Base-by-base conservation (phyloP, 2,888 invertebrate genomes). In the Nomada goodeniana region DNA sequence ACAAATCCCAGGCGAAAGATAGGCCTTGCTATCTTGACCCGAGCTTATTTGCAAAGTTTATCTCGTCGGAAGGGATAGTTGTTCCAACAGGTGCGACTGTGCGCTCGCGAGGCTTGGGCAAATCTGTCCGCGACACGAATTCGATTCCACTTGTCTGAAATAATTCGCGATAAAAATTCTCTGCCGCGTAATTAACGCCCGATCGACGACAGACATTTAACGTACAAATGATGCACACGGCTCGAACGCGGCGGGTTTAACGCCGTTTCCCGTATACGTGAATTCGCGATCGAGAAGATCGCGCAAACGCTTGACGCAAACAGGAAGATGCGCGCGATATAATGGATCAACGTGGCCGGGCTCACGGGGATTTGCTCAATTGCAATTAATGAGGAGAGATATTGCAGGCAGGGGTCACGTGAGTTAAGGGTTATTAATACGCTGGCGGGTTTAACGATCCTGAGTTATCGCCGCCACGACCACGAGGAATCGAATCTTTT, bases 381-480 rank as follows among this genome's bases (percentile, higher is more conserved):
- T 93, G 93, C 93, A 93, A 93, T 93, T 93, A 93, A 93, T 93
- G 93, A 92, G 92, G 85, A 89, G 89, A 92, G 92, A 92, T 93
- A 93, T 91, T 91, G 90, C 90, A n/a, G 83, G 88, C 89, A 90
- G 85, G 88, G 92, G 90, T 91, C 89, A 88, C 85, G 87, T 80
- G 89, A 91, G 89, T 91, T 91, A 91, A 91, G 89, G 91, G 92
- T 92, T 92, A 93, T 91, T 92, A 92, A 93, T 92, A 92, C 89
- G 92, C 91, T 90, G 90, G 91, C 91, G 89, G 92, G 91, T 93
- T 93, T 93, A 92, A 93, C 92, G 92, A 92, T 91, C 91, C 77
- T 93, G 92, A 93, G 91, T 93, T 92, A 93, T 93, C 89, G 89
- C 86, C 86, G 84, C 80, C 52, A 29, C 64, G 50, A 47, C 65